Evolutionary conservation across 2,888 invertebrate genomes (phyloP).

Genomic region (Sarcophaga subvicina): DNA sequence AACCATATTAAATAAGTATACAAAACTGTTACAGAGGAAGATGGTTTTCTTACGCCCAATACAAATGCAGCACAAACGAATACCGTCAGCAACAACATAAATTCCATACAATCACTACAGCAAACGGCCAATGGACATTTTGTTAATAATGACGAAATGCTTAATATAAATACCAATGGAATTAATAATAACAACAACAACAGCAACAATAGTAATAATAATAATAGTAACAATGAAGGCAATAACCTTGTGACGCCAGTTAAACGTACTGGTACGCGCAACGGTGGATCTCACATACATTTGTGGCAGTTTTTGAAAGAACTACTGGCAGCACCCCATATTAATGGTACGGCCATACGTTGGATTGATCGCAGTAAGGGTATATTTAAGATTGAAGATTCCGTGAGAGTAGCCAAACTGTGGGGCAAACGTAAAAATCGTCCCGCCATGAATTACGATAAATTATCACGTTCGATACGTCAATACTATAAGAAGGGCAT

Average conservation of each 20-base stretch:
- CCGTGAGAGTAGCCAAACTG: conserved; percentile 96
- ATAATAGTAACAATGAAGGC: conserved; percentile 31
- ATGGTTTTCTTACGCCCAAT: conserved; percentile 59
- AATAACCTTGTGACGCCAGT: conserved; percentile 67
- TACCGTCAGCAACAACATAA: conserved; percentile 19
- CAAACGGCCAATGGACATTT: conserved; percentile 33
- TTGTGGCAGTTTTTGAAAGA: conserved; percentile 99
- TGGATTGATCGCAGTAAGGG: conserved; percentile 98
- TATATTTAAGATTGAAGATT: conserved; percentile 99
- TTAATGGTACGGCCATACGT: conserved; percentile 96
- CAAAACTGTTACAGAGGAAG: conserved; percentile 60
- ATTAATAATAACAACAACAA: conserved; percentile 47
- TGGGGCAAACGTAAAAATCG: conserved; percentile 99
- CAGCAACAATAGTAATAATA: conserved; percentile 62
- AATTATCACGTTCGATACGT: conserved; percentile 97
- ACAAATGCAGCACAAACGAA: background rate
- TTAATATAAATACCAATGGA: conserved; percentile 33
- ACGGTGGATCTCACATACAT: conserved; percentile 93
- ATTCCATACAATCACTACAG: conserved; percentile 7
- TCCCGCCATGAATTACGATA: conserved; percentile 99
- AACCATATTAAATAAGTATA: too few relatives aligned
- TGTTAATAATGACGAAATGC: conserved; percentile 6
- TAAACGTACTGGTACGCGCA: conserved; percentile 71
- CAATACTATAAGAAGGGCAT: conserved; percentile 99
- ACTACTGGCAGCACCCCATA: conserved; percentile 92